Conservation (phyloP, 2,113 vertebrate species). For the Poecilia latipinna region DNA sequence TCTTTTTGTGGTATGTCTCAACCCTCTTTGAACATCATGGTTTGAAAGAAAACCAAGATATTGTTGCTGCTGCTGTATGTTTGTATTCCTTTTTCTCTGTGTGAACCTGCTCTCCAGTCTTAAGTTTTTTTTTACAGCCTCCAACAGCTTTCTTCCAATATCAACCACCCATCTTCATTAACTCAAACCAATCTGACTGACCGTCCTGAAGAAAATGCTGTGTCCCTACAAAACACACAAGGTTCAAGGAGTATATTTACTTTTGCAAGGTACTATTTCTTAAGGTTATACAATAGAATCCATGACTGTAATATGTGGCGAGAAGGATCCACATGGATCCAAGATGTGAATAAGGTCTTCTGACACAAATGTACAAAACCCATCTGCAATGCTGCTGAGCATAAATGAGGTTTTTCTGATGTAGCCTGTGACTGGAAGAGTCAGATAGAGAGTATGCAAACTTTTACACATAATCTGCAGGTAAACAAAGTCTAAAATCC, state of each 20-base stretch:
- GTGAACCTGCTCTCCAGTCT: not conserved
- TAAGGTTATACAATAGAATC: no score
- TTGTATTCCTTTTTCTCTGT: not conserved
- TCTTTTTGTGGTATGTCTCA: no score
- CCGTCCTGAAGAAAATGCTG: no score
- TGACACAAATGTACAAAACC: constrained; percentile 1
- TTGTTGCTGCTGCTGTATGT: not conserved
- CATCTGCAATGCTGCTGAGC: not conserved
- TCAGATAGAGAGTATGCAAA: not conserved
- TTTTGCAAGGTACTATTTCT: no score
- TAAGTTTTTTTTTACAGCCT: not conserved
- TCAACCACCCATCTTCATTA: no score
- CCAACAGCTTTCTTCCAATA: no score
- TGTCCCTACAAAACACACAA: no score
- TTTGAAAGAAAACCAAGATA: not conserved
- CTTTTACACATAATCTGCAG: not conserved
- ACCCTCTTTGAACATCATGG: not conserved
- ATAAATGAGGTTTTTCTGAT: not conserved
- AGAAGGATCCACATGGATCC: no score
- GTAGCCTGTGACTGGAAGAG: constrained; percentile 5
- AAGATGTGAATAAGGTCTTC: not conserved
- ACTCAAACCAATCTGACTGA: no score
- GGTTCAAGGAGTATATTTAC: no score
- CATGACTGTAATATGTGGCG: no score
- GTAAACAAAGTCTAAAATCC: not conserved